Base-by-base conservation (phyloP, 2,797 vertebrate species). In the Siniperca scherzeri region DNA sequence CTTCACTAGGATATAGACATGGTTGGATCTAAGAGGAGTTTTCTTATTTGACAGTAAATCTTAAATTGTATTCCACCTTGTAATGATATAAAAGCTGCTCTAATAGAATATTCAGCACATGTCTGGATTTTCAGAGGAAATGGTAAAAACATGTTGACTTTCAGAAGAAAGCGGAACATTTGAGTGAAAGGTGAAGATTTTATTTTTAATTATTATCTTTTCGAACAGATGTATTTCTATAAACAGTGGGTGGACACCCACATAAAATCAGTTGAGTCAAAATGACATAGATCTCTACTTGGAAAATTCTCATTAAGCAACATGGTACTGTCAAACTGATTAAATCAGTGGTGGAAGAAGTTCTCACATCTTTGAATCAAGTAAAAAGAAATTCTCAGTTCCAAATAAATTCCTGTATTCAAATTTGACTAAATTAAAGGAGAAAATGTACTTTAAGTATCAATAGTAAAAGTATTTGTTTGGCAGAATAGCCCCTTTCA, bases 191-290 rank as follows among this genome's bases (percentile, higher is more conserved):
- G 33, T 64, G 30, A 65, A 53, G 21, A 73, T 19, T 73, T 60
- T n/a, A 42, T n/a, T 55, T 74, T 56, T 7, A 75, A 78, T n/a
- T n/a, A n/a, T n/a, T n/a, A n/a, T 81, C 10, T 80, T 85, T 81
- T 64, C 71, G 64, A 38, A 44, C 46, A 69, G 36, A 62, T n/a
- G 25, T 17, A 33, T 74, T 77, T 81, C 44, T 73, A 56, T 61
- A 42, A 67, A 62, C 22, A 36, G 81, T 68, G 46, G 82, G 87
- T 16, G 19, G 57, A 82, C 77, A 62, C 84, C 81, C 70, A 87
- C 88, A 30, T 64, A n/a, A 77, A 78, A 74, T 85, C 65, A 72
- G 53, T 64, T 71, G 48, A 87, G 77, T 77, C 74, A 76, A 78
- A 12, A 14, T 62, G 64, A 80, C 74, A 48, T 17, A 78, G 14